Percentiles rank a stretch among this genome's conserved stretches.
These are phyloP conservation scores for Vulpes vulpes DNA, from an alignment of 2,113 vertebrate species.

Conservation along the genomic window DNA sequence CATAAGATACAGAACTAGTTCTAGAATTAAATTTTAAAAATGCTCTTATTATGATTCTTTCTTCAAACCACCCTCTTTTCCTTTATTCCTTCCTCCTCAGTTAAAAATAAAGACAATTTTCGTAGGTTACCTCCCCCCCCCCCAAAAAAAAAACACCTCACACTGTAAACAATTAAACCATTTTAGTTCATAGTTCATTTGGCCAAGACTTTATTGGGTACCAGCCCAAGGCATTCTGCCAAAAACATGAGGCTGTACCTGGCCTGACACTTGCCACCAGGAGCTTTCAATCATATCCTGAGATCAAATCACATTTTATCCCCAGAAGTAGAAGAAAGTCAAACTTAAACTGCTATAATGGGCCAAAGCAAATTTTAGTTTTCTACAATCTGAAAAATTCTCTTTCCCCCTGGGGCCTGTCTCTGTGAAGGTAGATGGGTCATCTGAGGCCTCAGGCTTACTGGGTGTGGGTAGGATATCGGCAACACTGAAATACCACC, in stretches of 20 bases:
- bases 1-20: background rate
- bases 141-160: background rate
- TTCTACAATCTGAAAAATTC: background rate
- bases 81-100: background rate
- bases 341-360: background rate
- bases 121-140: background rate
- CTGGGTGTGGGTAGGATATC: background rate
- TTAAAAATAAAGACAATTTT: constrained; percentile 10
- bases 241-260: background rate
- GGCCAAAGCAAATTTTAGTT: background rate
- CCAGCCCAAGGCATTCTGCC: background rate
- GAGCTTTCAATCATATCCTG: background rate
- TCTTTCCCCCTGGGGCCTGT: background rate
- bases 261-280: background rate
- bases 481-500: background rate
- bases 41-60: background rate
- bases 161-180: background rate
- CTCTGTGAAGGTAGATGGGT: background rate
- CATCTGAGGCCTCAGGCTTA: background rate
- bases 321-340: background rate
- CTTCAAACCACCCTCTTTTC: background rate
- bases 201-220: background rate
- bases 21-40: background rate
- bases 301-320: background rate
- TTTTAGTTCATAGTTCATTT: constrained; percentile 15